phyloP scores from a whole-genome alignment of 2,888 invertebrate genomes.

The Amphipoea lucens region DNA sequence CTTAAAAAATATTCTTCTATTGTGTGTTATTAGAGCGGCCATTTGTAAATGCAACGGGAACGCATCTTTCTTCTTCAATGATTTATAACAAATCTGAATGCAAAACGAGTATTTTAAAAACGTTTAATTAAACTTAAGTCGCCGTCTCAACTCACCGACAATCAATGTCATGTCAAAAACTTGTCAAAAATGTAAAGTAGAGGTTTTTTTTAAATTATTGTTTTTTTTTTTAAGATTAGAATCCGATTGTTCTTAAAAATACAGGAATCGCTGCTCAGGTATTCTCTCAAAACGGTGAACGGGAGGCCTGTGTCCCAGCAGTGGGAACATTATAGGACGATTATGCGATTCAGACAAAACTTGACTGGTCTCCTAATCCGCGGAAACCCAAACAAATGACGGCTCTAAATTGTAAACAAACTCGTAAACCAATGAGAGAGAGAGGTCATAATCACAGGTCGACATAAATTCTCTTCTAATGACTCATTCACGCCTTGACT shows the following conservation, averaged over 20 bases:
- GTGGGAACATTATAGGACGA: background rate
- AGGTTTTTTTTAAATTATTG: no score
- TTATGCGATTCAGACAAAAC: background rate
- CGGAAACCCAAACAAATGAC: background rate
- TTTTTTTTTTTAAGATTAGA: no score
- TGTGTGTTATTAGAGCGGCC: background rate
- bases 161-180: no score
- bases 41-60: background rate
- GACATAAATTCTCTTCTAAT: slow-evolving; percentile 1
- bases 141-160: no score
- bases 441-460: slow-evolving; percentile 15
- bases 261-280: no score
- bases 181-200: no score
- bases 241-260: no score
- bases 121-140: no score
- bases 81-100: background rate
- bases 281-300: no score
- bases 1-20: background rate
- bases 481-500: slow-evolving; percentile 31
- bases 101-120: no score
- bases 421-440: slow-evolving; percentile 3
- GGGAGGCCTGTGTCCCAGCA: no score
- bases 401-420: background rate
- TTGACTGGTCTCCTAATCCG: background rate
- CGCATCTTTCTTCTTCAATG: background rate